These are phyloP conservation scores for Clostera curtula DNA, from an alignment of 2,888 invertebrate species.

Conservation along the genomic window DNA sequence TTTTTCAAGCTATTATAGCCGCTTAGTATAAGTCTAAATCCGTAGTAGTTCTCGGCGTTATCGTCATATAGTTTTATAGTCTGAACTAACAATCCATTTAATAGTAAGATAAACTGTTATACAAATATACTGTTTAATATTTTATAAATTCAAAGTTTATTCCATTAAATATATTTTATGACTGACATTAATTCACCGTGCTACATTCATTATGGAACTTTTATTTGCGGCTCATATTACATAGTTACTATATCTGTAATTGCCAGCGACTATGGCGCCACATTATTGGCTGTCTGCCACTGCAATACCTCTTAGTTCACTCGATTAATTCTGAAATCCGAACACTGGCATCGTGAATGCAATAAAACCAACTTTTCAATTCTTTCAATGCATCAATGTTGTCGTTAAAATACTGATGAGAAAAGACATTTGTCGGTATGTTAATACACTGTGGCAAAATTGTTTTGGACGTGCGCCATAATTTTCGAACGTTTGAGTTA, in stretches of 20 bases:
- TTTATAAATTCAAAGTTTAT: constrained; percentile 11
- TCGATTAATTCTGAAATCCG: constrained; percentile 49
- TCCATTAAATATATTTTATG: constrained; percentile 30
- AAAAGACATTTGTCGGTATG: constrained; percentile 26
- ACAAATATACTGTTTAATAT: constrained; percentile 10
- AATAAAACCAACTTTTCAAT: constrained; percentile 32
- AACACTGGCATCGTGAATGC: constrained; percentile 33
- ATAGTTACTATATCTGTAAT: constrained; percentile 51
- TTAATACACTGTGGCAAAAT: constrained; percentile 23
- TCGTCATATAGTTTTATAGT: too few relatives aligned
- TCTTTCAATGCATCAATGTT: constrained; percentile 30
- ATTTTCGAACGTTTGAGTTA: constrained; percentile 22
- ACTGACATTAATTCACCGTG: constrained; percentile 32
- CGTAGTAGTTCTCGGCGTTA: too few relatives aligned
- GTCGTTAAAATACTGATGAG: constrained; percentile 26
- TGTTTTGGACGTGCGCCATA: constrained; percentile 40
- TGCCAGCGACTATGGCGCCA: constrained; percentile 57
- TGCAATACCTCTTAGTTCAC: constrained; percentile 38
- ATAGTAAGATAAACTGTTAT: constrained; percentile 12
- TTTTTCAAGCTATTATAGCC: too few relatives aligned
- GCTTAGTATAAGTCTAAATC: too few relatives aligned
- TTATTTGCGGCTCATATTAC: constrained; percentile 56
- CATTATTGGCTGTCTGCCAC: constrained; percentile 61
- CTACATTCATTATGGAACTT: constrained; percentile 51
- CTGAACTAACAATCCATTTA: constrained; percentile 8